Evolutionary conservation across 2,888 invertebrate genomes (phyloP), one percentile per base, ranked within the genome.

Genomic region (Dorcus hopei): DNA sequence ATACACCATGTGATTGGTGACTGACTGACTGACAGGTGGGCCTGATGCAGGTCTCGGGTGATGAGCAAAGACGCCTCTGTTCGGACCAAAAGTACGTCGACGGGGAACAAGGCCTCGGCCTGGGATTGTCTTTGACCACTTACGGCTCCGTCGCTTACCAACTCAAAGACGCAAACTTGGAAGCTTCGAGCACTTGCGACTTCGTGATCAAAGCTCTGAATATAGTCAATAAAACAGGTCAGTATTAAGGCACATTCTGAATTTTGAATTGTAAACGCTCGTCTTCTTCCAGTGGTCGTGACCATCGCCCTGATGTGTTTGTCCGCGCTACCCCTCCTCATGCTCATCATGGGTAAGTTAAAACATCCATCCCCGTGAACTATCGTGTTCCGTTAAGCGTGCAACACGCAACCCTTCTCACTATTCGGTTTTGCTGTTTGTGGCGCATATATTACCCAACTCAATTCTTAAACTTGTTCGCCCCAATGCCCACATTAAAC

Each of bases 141-240:
- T 90, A 90, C 72, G 90, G 90, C 50, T 89, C 89, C 2, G 86
- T 90, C 67, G 88, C 88, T 41, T 90, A 89, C 72, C 90, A 90
- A 76, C 81, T 91, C 55, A 89, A 90, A 69, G 90, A 90, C 67
- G 90, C 90, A 55, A 89, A 89, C 68, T 83, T 88, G 79, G 90
- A 91, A 71, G 88, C 90, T 0, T 86, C 84, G 2, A 85, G 87
- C 7, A 87, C 87, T 0, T 85, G 88, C 66, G 90, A 90, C 75
- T 90, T 90, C 70, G 85, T 90, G 9, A 86, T 85, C 74, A 82
- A 87, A 59, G 89, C 89, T 0, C 81, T 89, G 49, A 83, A 83
- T 69, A 89, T 90, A 62, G 85, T 90, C 77, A 87, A 88, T 72
- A 86, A 87, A 71, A 90, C 90, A 56, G 85, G 87, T 88, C 71